Base-by-base conservation (phyloP, 2,888 invertebrate species). In the Cosmia pyralina region DNA sequence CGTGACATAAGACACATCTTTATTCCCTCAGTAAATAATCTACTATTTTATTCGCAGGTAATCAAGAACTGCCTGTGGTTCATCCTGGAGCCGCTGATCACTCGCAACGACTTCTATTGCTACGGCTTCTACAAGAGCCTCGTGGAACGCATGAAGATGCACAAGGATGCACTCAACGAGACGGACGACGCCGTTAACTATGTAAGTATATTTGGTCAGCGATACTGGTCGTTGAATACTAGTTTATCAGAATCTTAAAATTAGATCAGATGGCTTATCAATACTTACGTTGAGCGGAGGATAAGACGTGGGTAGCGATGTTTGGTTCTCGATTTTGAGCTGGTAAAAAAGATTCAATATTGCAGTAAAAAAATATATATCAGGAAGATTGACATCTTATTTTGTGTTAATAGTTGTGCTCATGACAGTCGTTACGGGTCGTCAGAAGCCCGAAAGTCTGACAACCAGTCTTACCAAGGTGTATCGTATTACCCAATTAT, bases 61-160 rank as follows among this genome's bases (percentile, higher is more conserved):
- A 96, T 99, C 80, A 98, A 98, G 89, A 98, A 98, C 89, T 99
- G 99, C 93, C 96, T 99, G 69, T 99, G 99, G 98, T 99, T 99
- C 93, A 97, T 99, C 70, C 96, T 99, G 90, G 99, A 99, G 93
- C 99, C 99, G 0, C 96, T 99, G 69, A 98, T 99, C 89, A 98
- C 98, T 10, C 98, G 98, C 92, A 98, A 98, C 90, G 99, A 99
- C 90, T 98, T 98, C 92, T 99, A 99, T 94, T 98, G 98, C 93
- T 99, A 98, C 95, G 98, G 98, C 53, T 99, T 99, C 96, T 99
- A 99, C 94, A 98, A 98, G 95, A 98, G 98, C 89, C 97, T 99
- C 77, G 97, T 99, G 70, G 99, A 99, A 90, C 97, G 98, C 89
- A 99, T 99, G 97, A 99, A 99, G 94, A 98, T 98, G 91, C 98